A percentile compares a stretch with the other conserved stretches of the same genome.
Evolutionary conservation across 2,113 vertebrate genomes (phyloP).

Genomic region (Taurulus bubalis): DNA sequence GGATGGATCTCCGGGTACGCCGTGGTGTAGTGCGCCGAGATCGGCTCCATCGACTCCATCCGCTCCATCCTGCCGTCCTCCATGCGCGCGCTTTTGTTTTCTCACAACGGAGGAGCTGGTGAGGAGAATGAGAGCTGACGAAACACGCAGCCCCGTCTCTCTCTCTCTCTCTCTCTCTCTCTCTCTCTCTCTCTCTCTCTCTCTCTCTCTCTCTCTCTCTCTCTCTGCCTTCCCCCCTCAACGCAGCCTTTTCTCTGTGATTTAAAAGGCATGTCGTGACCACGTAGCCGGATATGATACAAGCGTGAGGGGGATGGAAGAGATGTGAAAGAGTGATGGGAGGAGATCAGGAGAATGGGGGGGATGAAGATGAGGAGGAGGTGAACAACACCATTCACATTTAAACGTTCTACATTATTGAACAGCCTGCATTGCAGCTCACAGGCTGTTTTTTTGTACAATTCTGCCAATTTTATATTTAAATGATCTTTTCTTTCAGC

Average conservation of each 20-base stretch:
- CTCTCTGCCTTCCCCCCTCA: background rate
- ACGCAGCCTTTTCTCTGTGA: background rate
- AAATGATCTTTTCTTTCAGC: background rate
- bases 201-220: background rate
- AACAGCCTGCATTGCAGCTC: background rate
- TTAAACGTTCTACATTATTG: background rate
- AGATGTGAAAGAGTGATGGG: background rate
- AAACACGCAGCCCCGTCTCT: background rate
- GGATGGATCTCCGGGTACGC: constrained; percentile 77
- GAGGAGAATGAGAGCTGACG: background rate
- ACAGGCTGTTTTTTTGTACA: background rate
- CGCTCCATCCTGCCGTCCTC: constrained; percentile 58
- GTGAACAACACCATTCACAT: too few species aligned
- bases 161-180: background rate
- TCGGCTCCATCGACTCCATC: constrained; percentile 80
- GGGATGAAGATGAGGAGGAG: background rate
- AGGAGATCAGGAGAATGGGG: background rate
- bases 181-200: background rate
- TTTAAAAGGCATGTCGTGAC: constrained; percentile 52
- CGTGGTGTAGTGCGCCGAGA: constrained; percentile 71
- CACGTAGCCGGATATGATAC: background rate
- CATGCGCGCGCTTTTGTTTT: background rate
- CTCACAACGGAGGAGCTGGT: background rate
- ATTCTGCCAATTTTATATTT: background rate
- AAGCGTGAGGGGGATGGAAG: background rate